Conservation (phyloP, 2,797 vertebrate genomes). For the Petrocephalus schoutedeni region DNA sequence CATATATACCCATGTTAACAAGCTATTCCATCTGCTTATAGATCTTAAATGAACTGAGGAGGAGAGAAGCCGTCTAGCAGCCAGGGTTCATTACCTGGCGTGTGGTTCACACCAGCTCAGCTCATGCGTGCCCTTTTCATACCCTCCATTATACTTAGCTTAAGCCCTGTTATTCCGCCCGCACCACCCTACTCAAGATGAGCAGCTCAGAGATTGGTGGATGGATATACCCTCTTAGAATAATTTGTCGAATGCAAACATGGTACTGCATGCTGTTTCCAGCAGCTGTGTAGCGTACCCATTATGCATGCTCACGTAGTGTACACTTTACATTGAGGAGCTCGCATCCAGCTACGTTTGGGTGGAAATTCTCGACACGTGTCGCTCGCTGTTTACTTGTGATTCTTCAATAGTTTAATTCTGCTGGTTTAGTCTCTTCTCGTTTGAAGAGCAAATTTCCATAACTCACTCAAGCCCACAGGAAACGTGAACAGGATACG, state of each 20-base stretch:
- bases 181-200: neutral
- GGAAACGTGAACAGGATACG: neutral
- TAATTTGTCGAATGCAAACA: neutral
- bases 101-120: neutral
- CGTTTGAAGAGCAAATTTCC: neutral
- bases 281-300: neutral
- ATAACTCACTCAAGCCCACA: neutral
- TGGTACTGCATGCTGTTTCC: neutral
- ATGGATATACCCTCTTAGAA: neutral
- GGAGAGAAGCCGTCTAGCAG: neutral
- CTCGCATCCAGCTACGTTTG: neutral
- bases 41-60: neutral
- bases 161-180: neutral
- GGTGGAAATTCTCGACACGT: neutral
- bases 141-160: neutral
- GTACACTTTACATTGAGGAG: neutral
- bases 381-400: neutral
- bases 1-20: neutral
- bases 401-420: neutral
- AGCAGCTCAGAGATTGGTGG: neutral
- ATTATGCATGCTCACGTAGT: neutral
- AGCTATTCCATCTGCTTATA: neutral
- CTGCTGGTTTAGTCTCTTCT: neutral
- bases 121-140: neutral
- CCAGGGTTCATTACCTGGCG: neutral